A percentile compares a stretch with the other conserved stretches of the same genome.
Evolutionary conservation across 2,888 invertebrate genomes (phyloP).

Genomic region (Linnaemya tessellans): DNA sequence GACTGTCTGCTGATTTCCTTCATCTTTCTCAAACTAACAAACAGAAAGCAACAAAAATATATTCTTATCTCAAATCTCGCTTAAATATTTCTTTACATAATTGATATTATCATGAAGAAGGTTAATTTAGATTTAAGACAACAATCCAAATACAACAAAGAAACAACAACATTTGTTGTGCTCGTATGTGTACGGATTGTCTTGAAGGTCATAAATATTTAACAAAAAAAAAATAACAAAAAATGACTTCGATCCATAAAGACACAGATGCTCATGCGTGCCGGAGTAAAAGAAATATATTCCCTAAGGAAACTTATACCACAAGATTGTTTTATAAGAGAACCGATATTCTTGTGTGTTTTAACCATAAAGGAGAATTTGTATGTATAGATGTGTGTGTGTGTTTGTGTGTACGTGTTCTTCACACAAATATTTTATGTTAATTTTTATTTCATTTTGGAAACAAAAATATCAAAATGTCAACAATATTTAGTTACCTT

Average conservation of each 20-base stretch:
- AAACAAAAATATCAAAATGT: conserved; percentile 60
- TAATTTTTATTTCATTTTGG: conserved; percentile 54
- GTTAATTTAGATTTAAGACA: conserved; percentile 65
- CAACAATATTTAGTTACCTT: conserved; percentile 68
- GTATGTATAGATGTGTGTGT: not conserved
- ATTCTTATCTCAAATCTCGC: conserved; percentile 53
- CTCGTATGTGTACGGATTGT: conserved; percentile 19
- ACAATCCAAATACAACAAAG: conserved; percentile 6
- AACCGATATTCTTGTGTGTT: not conserved
- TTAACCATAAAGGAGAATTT: conserved; percentile 19
- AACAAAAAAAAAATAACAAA: not conserved
- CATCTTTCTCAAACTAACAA: conserved; percentile 4
- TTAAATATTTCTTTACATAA: conserved; percentile 69
- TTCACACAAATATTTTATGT: conserved; percentile 49
- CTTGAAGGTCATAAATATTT: conserved; percentile 68
- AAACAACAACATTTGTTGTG: conserved; percentile 49
- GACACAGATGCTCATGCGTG: conserved; percentile 15
- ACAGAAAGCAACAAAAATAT: conserved; percentile 20
- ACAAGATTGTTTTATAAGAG: conserved; percentile 17
- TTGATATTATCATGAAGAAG: conserved; percentile 67
- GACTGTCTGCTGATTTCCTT: not conserved
- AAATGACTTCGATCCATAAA: conserved; percentile 37
- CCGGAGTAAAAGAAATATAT: not conserved
- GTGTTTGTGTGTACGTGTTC: not conserved
- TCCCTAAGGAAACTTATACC: not conserved